Conservation (phyloP, 1,140 invertebrate genomes). For the Aphelinus certus region DNA sequence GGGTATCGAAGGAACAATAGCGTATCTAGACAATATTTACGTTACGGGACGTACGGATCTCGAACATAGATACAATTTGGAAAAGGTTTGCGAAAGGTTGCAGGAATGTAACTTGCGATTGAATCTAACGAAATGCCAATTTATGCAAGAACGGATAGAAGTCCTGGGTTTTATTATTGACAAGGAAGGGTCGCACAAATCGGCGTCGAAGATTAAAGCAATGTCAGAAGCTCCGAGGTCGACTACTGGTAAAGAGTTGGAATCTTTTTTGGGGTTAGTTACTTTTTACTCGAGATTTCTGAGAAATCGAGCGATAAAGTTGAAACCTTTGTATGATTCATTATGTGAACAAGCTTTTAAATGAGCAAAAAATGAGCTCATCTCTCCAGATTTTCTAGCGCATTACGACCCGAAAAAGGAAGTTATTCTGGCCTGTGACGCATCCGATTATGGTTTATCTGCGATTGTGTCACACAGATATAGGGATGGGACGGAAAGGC, state of each 20-base stretch:
- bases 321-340: conserved; percentile 34
- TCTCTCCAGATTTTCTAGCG: background rate
- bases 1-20: conserved; percentile 33
- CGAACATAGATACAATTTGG: conserved; percentile 28
- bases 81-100: conserved; percentile 32
- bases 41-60: conserved; percentile 26
- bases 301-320: conserved; percentile 11
- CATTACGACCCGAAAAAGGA: conserved; percentile 3
- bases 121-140: conserved; percentile 37
- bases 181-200: conserved; percentile 45
- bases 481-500: conserved; percentile 54
- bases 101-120: conserved; percentile 32
- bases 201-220: conserved; percentile 39
- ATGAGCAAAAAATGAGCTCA: conserved; percentile 12
- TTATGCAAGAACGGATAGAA: conserved; percentile 30
- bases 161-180: conserved; percentile 49
- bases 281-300: conserved; percentile 41
- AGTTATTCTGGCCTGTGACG: background rate
- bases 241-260: conserved; percentile 23
- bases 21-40: conserved; percentile 42
- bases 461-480: conserved; percentile 60
- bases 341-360: background rate
- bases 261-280: conserved; percentile 37
- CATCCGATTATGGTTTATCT: background rate
- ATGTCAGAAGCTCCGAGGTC: conserved; percentile 40